phyloP scores from a whole-genome alignment of 2,888 invertebrate genomes.

The Polia nebulosa region DNA sequence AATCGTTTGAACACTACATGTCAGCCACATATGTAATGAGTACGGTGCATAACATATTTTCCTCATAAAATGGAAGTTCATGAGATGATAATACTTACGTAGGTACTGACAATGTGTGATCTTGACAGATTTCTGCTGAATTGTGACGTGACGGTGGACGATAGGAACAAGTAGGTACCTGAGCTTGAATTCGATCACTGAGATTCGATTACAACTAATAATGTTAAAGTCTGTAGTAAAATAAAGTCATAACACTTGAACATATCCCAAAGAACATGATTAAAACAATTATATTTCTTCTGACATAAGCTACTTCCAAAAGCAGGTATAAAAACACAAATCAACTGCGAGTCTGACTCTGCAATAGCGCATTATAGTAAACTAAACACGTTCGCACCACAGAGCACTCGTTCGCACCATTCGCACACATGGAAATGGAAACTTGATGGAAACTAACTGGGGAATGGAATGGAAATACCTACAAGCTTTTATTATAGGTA shows the following conservation, averaged over 20 bases:
- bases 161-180: slow-evolving; percentile 25
- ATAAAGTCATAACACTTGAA: slow-evolving; percentile 39
- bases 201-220: slow-evolving; percentile 53
- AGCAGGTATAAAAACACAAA: slow-evolving; percentile 56
- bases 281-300: slow-evolving; percentile 16
- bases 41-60: slow-evolving; percentile 21
- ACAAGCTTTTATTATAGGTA: neutral
- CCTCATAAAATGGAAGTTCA: slow-evolving; percentile 57
- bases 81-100: slow-evolving; percentile 49
- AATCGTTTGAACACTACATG: slow-evolving; percentile 4
- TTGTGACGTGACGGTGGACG: slow-evolving; percentile 70
- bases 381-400: slow-evolving; percentile 57
- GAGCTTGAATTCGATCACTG: slow-evolving; percentile 51
- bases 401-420: too few relatives aligned
- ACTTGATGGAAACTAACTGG: too few relatives aligned
- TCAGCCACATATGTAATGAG: slow-evolving; percentile 11
- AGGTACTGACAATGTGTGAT: slow-evolving; percentile 67
- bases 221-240: slow-evolving; percentile 11
- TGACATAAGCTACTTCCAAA: slow-evolving; percentile 22
- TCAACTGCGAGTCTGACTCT: slow-evolving; percentile 32
- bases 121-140: slow-evolving; percentile 73
- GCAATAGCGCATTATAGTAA: slow-evolving; percentile 46
- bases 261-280: slow-evolving; percentile 48
- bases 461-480: slow-evolving; percentile 40
- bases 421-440: slow-evolving; percentile 58